A percentile compares a stretch with the other conserved stretches of the same genome.
These are phyloP conservation scores for Drosophila subpulchrella DNA, from an alignment of 1,140 invertebrate species.

Conservation along the genomic window DNA sequence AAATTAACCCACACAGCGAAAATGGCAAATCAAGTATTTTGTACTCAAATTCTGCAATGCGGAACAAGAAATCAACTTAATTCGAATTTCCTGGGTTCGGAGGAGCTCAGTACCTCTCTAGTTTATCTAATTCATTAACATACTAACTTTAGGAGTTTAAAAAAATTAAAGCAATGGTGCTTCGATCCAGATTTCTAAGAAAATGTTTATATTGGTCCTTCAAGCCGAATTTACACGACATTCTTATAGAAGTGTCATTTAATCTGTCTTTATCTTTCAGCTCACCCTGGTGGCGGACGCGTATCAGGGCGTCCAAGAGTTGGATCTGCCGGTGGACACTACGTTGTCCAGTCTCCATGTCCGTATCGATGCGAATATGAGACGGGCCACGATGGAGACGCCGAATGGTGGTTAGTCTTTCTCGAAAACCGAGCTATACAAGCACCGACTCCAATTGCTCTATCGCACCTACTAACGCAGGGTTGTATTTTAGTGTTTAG, in stretches of 20 bases:
- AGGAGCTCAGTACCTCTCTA: neutral
- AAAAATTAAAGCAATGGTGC: neutral
- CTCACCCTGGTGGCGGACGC: conserved; percentile 77
- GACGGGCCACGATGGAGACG: conserved; percentile 77
- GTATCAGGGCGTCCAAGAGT: conserved; percentile 72
- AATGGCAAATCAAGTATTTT: conserved; percentile 35
- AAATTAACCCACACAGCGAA: conserved; percentile 24
- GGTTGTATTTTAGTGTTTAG: conserved; percentile 51
- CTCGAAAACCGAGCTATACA: conserved; percentile 20
- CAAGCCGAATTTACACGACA: neutral
- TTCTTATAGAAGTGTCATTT: neutral
- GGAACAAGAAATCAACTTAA: conserved; percentile 12
- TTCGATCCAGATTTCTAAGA: neutral
- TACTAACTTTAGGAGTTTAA: too few species aligned
- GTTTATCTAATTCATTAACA: too few species aligned
- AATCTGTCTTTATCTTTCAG: conserved; percentile 36
- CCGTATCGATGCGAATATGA: conserved; percentile 78
- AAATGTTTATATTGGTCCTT: neutral
- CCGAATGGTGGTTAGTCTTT: conserved; percentile 83
- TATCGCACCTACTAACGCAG: conserved; percentile 52
- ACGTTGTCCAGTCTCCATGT: conserved; percentile 81
- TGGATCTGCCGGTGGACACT: conserved; percentile 80
- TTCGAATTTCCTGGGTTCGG: conserved; percentile 6
- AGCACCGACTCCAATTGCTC: conserved; percentile 45
- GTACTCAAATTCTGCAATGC: conserved; percentile 21